Base-by-base conservation (phyloP, 2,888 invertebrate species). In the Cerastis leucographa region DNA sequence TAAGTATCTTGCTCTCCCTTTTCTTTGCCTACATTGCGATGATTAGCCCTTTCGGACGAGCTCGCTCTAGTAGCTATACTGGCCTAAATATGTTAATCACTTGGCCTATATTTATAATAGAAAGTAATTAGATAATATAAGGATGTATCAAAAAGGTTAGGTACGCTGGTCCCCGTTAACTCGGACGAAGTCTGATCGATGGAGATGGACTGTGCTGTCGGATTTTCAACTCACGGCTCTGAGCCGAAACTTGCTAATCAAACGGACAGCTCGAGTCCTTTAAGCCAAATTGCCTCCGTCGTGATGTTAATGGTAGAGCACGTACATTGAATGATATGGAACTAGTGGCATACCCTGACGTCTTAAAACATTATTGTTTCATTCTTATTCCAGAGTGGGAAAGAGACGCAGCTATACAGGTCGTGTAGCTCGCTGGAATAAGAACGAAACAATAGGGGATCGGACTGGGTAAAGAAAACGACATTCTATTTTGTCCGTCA, bases 81-180 rank as follows among this genome's bases (percentile, higher is more conserved):
- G 86, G 88, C 88, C 88, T 87, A 81, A 25, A 42, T 71, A 70
- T 64, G 54, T 64, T 22, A 40, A 59, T 51, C 40, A 70, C 56
- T 76, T 14, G 82, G 88, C 86, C 78, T 85, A 71, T 83, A 79
- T 77, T 61, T 81, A 78, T 70, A 74, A 71, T 71, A 54, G 86
- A 74, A 70, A 78, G 44, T 76, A 54, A 42, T 25, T 85, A 86
- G 71, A 49, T 71, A 9, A 9, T 84, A 84, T 84, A 84, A 84
- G 80, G 25, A 49, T 59, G 68, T 61, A 14, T 1, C 46, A 12
- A 22, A 46, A 42, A 17, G 69, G 64, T 56, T 1, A 51, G 35
- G 61, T 35, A 61, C 65, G 49, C 51, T 12, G 71, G 59, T 46
- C 29, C 17, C 46, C 46, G 4, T 67, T 78, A 29, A 12, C 40